Evolutionary conservation across 2,113 vertebrate genomes (phyloP).

Genomic region (Xenopus tropicalis): DNA sequence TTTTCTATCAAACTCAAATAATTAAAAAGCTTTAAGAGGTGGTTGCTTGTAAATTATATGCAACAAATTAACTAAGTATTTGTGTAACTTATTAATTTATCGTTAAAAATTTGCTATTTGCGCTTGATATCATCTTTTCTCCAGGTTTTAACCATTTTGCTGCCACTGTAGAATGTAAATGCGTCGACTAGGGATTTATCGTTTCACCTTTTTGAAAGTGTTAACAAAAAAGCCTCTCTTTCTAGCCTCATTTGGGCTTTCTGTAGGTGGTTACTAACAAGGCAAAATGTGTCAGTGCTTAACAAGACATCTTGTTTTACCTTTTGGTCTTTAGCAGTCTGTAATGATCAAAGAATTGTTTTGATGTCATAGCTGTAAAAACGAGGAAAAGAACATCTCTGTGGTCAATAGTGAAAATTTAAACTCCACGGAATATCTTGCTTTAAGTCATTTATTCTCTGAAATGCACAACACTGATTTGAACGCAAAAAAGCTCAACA

Average conservation of each 20-base stretch:
- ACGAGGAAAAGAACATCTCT: conserved; percentile 17
- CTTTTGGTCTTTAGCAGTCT: conserved; percentile 1
- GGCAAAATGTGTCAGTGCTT: conserved; percentile 9
- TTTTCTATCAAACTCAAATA: no score
- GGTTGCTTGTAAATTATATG: no score
- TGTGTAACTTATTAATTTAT: no score
- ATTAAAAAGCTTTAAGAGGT: no score
- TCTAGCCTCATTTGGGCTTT: conserved; percentile 15
- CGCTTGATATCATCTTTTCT: no score
- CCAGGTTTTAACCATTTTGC: not conserved
- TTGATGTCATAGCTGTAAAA: conserved; percentile 26
- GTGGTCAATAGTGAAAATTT: conserved; percentile 22
- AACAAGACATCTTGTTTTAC: conserved; percentile 12
- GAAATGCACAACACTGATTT: conserved; percentile 14
- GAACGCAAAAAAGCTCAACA: conserved; percentile 10
- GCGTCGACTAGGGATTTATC: conserved; percentile 39
- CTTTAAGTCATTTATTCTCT: conserved; percentile 17
- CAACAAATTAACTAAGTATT: no score
- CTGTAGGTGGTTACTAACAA: conserved; percentile 16
- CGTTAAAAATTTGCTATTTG: no score
- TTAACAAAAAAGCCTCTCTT: not conserved
- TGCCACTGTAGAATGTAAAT: not conserved
- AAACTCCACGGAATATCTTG: conserved; percentile 9
- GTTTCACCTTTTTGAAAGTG: not conserved
- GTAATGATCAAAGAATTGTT: conserved; percentile 20